phyloP scores from a whole-genome alignment of 2,888 invertebrate genomes.

The Monochamus alternatus region DNA sequence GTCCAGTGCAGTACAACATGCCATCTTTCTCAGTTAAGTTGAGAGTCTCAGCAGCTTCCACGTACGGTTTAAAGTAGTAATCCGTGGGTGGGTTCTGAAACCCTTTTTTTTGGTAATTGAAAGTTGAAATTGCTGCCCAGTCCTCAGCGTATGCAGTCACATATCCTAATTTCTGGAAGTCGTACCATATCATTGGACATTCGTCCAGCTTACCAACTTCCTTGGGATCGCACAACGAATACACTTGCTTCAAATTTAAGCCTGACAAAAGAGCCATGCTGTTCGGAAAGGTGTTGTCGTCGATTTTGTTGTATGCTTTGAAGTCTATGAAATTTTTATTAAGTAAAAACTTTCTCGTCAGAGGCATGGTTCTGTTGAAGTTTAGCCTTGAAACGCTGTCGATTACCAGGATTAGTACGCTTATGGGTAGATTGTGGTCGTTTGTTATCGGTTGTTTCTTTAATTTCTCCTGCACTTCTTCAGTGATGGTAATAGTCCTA shows the following conservation, averaged over 20 bases:
- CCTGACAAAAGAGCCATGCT: conserved; percentile 88
- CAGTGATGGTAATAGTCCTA: conserved; percentile 67
- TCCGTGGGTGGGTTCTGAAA: conserved; percentile 85
- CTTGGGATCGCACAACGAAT: conserved; percentile 73
- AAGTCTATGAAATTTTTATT: conserved; percentile 70
- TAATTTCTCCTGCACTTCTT: conserved; percentile 70
- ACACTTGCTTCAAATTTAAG: conserved; percentile 61
- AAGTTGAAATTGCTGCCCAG: conserved; percentile 81
- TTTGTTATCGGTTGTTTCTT: conserved; percentile 63
- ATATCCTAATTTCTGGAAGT: conserved; percentile 81
- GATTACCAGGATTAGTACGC: conserved; percentile 86
- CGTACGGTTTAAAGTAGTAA: conserved; percentile 85
- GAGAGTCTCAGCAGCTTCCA: conserved; percentile 78
- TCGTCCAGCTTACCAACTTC: conserved; percentile 76
- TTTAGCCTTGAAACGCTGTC: conserved; percentile 90
- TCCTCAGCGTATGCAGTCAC: conserved; percentile 89
- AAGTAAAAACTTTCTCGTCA: conserved; percentile 79
- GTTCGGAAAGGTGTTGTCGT: conserved; percentile 93
- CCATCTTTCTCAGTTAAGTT: conserved; percentile 51
- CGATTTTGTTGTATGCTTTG: conserved; percentile 77
- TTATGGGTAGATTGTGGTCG: conserved; percentile 69
- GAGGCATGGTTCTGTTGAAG: conserved; percentile 83
- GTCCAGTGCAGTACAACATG: conserved; percentile 74
- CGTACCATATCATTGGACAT: conserved; percentile 86
- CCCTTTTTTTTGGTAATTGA: conserved; percentile 82